Conservation (phyloP, 2,113 vertebrate species). For the Murina feae region DNA sequence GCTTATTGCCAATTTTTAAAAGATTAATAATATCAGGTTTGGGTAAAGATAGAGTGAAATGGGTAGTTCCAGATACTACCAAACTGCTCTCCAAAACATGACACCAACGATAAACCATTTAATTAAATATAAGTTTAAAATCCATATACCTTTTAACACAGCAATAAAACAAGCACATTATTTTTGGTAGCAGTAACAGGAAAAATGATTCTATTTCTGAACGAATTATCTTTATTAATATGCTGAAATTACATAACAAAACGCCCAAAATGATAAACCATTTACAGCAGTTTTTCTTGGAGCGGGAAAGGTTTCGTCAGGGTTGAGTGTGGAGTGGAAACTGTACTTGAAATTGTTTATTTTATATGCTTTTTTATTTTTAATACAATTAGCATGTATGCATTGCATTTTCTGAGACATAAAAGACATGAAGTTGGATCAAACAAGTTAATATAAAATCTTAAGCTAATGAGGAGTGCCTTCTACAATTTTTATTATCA, state of each 20-base stretch:
- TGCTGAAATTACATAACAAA: background rate
- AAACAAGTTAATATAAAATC: constrained; percentile 18
- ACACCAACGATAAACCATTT: background rate
- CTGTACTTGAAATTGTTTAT: background rate
- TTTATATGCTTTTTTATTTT: background rate
- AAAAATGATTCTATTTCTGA: background rate
- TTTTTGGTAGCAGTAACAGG: background rate
- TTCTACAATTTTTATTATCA: constrained; percentile 5
- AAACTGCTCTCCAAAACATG: background rate
- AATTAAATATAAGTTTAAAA: background rate
- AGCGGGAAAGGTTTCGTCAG: background rate
- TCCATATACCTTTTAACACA: background rate
- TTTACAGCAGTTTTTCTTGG: background rate
- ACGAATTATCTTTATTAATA: background rate
- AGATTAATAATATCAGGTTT: background rate
- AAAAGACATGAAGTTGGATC: background rate
- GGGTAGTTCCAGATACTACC: background rate
- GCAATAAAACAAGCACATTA: background rate
- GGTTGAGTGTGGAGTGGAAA: background rate
- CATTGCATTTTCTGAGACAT: background rate
- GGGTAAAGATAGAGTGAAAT: background rate
- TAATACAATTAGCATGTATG: background rate
- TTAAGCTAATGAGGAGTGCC: background rate
- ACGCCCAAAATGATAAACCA: background rate
- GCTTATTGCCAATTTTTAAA: background rate